These are phyloP conservation scores for Hippocampus comes DNA, from an alignment of 2,113 vertebrate species.

Conservation along the genomic window DNA sequence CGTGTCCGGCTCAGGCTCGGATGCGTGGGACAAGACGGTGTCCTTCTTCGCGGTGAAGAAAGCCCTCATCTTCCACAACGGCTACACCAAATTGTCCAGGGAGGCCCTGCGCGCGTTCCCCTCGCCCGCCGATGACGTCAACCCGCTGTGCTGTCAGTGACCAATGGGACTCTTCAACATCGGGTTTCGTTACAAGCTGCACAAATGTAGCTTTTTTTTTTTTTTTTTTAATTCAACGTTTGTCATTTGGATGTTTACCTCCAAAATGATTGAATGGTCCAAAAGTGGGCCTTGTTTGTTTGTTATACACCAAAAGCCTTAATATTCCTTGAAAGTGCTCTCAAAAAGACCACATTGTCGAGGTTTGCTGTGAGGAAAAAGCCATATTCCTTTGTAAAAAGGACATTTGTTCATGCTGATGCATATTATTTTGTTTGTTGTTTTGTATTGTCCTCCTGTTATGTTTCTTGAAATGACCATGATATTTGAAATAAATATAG, in stretches of 20 bases:
- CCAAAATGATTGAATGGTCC: conserved; percentile 14
- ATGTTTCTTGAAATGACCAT: conserved; percentile 2
- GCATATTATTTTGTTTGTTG: conserved; percentile 40
- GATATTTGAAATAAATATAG: conserved; percentile 4
- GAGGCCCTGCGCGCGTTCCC: conserved; percentile 68
- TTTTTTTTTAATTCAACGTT: neutral
- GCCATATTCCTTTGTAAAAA: conserved; percentile 66
- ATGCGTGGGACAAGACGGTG: conserved; percentile 69
- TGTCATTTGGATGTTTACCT: conserved; percentile 8
- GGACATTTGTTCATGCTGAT: conserved; percentile 58
- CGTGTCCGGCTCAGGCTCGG: conserved; percentile 49
- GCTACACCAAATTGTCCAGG: conserved; percentile 68
- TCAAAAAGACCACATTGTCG: conserved; percentile 17
- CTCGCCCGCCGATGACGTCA: conserved; percentile 56
- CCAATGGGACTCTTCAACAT: neutral
- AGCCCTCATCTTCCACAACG: conserved; percentile 60
- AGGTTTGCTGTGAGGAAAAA: conserved; percentile 35
- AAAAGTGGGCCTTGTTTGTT: conserved; percentile 29
- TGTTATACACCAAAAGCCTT: conserved; percentile 28
- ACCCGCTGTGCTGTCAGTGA: conserved; percentile 56
- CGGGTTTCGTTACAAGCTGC: neutral
- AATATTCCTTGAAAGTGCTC: conserved; percentile 22
- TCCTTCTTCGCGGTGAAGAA: conserved; percentile 69
- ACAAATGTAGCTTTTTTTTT: neutral
- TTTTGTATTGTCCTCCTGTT: conserved; percentile 4